Base-by-base conservation (phyloP, 2,888 invertebrate species). In the Stenoptilia bipunctidactyla region DNA sequence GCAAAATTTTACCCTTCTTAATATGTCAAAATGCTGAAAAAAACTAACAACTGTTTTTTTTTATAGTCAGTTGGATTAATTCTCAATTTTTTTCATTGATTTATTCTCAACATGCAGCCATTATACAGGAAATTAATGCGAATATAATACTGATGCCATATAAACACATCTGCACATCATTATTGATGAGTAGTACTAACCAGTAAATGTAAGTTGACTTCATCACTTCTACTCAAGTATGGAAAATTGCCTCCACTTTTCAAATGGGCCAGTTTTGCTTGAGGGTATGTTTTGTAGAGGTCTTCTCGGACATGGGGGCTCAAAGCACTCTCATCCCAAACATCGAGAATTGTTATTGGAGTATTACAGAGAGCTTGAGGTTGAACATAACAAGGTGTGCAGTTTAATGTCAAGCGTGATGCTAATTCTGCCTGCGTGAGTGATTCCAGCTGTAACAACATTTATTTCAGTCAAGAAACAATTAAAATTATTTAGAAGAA, bases 241-340 rank as follows among this genome's bases (percentile, higher is more conserved):
- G 96, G 96, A 69, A 96, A 96, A 75, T 95, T 95, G 3, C 96
- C 95, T 1, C 96, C 96, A 47, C 88, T 89, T 66, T 96, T 96
- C 37, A 96, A 74, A 69, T 95, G 94, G 1, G 94, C 96, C 46
- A 93, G 66, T 72, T 92, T 93, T 1, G 94, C 94, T 45, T 90
- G 86, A 0, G 95, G 94, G 67, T 94, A 96, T 52, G 91, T 91
- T 64, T 93, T 93, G 66, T 92, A 92, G 50, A 94, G 76, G 56
- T 93, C 92, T 56, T 94, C 94, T 39, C 92, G 77, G 0, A 94
- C 94, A 34, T 86, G 67, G 46, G 88, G 87, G 43, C 93, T 92
- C 37, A 96, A 71, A 2, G 95, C 95, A 66, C 91, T 91, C 55
- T 94, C 92, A 68, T 96, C 95, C 84, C 94, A 95, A 0, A 95